phyloP scores from a whole-genome alignment of 2,888 invertebrate genomes.

The Junonia oenone region DNA sequence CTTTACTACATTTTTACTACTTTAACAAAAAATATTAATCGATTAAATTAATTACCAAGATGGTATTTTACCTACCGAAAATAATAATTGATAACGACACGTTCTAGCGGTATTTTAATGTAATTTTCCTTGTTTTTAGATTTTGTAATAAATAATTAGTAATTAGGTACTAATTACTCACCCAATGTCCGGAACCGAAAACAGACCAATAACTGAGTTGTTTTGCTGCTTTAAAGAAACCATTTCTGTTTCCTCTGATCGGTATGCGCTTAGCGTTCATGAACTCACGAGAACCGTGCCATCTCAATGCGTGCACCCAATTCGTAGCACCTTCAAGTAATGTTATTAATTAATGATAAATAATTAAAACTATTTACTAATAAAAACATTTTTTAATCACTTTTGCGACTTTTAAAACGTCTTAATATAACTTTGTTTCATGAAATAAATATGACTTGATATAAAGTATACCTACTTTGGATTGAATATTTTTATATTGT shows the following conservation, averaged over 20 bases:
- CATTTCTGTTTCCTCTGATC: constrained; percentile 52
- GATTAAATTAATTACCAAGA: too few species aligned
- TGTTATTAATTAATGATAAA: too few species aligned
- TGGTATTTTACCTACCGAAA: too few species aligned
- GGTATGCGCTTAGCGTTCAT: constrained; percentile 39
- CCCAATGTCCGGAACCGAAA: constrained; percentile 68
- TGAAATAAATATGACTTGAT: too few species aligned
- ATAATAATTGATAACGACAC: too few species aligned
- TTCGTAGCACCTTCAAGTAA: constrained; percentile 66
- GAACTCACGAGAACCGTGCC: constrained; percentile 56
- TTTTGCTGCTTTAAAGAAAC: constrained; percentile 54
- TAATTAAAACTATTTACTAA: too few species aligned
- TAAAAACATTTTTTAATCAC: not conserved
- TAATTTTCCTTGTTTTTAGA: not conserved
- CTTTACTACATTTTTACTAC: too few species aligned
- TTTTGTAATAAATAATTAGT: not conserved
- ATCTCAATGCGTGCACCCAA: constrained; percentile 65
- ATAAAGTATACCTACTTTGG: too few species aligned
- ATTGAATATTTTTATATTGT: too few species aligned
- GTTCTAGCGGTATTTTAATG: too few species aligned
- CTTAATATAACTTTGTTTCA: too few species aligned
- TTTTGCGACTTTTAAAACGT: not conserved
- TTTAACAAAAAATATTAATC: too few species aligned
- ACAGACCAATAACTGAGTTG: constrained; percentile 65
- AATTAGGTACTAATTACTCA: constrained; percentile 33